Evolutionary conservation across 1,140 invertebrate genomes (phyloP), one percentile per base, ranked within the genome.

Genomic region (Drosophila virilis): DNA sequence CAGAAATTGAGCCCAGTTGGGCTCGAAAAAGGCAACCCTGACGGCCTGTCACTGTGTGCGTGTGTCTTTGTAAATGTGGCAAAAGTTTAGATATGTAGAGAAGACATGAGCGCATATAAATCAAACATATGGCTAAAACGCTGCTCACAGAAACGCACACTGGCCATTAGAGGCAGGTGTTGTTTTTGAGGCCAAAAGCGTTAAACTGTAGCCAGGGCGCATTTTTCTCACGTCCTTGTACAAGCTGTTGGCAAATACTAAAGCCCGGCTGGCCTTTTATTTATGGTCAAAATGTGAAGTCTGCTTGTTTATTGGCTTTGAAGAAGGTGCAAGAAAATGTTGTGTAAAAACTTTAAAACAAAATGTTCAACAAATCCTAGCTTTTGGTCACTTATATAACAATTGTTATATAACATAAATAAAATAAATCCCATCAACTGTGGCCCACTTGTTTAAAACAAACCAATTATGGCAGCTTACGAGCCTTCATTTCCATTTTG

Each of bases 251-350:
- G 43, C 51, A 74, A 75, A 77, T 73, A 81, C 78, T 81, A 75
- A 81, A 78, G 59, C 58, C 65, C 65, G 51, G 45, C 58, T 74
- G 78, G 40, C 65, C 59, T 59, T 22, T 82, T 78, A 83, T 83
- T 83, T 83, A 83, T 83, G 71, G 66, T 60, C 67, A 45, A 75
- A 78, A 75, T 78, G 79, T 83, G 57, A 67, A 81, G 70, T 77
- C 43, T 46, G 46, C 52, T 43, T 58, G 76, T 78, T 78, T 78
- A 78, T 60, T 68, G 55, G 35, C 52, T 60, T 72, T 62, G 70
- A 64, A 77, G 50, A 64, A 33, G 32, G 33, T 15, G 7, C 17
- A 59, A 13, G 17, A 33, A 45, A 42, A 13, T 37, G 22, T 22
- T 54, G 28, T 37, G 8, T 35, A n/a, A 10, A 61, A 61, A 15